Evolutionary conservation across 2,113 vertebrate species (phyloP), one percentile per base, ranked within the genome.

Genomic region (Ellobius talpinus): DNA sequence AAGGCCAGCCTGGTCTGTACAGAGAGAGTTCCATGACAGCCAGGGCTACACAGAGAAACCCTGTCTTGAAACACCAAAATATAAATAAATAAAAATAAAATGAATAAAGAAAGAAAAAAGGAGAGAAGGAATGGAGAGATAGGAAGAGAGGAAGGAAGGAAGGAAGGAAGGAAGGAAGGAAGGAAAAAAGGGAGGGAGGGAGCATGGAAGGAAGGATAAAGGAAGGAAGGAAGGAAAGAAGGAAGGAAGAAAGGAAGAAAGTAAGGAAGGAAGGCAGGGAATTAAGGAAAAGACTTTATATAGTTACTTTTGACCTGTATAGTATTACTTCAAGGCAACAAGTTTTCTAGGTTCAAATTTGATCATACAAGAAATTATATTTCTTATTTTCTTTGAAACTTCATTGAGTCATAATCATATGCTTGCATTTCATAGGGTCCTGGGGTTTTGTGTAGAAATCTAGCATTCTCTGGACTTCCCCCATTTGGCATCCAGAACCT

Each of bases 331-430:
- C 24, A 90, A 76, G 10, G 16, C 31, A 82, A 79, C 24, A 90
- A 58, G 10, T 87, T 88, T 81, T 45, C 26, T 77, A 72, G 73
- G 45, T 89, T 94, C n/a, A 79, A 93, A 91, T 92, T 85, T 19
- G 8, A 81, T 24, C 17, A 52, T 19, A 82, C 16, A 58, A 72
- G 85, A 36, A 5, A 79, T 42, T 29, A 65, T 24, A 90, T 6
- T 9, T 63, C 77, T 76, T n/a, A 73, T 72, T 94, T 93, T 78
- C 52, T 95, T 68, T 50, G 72, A 89, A 91, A 13, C 14, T 63
- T 96, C 31, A 39, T 93, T 97, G 29, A 66, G 45, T 73, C 7
- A 92, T 78, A 78, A 45, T 95, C 45, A 84, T 17, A 89, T 10
- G 33, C 82, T 11, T 89, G 66, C 61, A 17, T 39, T 16, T 50